Evolutionary conservation across 2,888 invertebrate genomes (phyloP).

Genomic region (Plagodis pulveraria): DNA sequence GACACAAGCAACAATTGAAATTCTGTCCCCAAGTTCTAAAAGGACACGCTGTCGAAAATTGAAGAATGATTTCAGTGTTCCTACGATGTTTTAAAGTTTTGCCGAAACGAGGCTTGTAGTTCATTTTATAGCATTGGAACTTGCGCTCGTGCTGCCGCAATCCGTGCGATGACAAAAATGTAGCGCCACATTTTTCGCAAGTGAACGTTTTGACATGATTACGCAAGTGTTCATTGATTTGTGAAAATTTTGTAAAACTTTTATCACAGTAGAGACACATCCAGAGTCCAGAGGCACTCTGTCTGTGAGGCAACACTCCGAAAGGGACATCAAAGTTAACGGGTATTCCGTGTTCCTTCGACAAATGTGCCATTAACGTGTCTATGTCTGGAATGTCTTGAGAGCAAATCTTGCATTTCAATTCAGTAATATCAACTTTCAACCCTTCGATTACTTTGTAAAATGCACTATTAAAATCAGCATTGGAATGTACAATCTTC

Average conservation of each 20-base stretch:
- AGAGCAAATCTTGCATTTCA: constrained; percentile 70
- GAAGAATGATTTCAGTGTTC: constrained; percentile 75
- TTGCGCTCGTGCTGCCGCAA: constrained; percentile 72
- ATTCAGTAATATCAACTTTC: constrained; percentile 73
- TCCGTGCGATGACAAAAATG: constrained; percentile 73
- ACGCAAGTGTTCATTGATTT: constrained; percentile 73
- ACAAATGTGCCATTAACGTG: constrained; percentile 70
- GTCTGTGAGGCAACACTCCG: constrained; percentile 74
- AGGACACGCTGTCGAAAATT: constrained; percentile 76
- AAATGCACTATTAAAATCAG: constrained; percentile 75
- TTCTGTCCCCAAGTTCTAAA: constrained; percentile 79
- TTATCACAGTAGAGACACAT: constrained; percentile 76
- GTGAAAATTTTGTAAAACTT: constrained; percentile 69
- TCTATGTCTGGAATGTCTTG: constrained; percentile 63
- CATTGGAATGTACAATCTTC: constrained; percentile 62
- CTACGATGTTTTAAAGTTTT: constrained; percentile 73
- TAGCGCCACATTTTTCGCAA: constrained; percentile 75
- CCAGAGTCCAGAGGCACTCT: constrained; percentile 67
- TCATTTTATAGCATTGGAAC: constrained; percentile 73
- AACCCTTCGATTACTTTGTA: constrained; percentile 76
- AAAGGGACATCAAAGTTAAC: constrained; percentile 75
- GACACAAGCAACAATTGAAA: constrained; percentile 75
- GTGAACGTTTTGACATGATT: constrained; percentile 76
- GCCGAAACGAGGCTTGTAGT: constrained; percentile 74
- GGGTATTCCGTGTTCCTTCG: constrained; percentile 61